These are phyloP conservation scores for Charaxes varanes DNA, from an alignment of 1,140 invertebrate species.

Conservation along the genomic window DNA sequence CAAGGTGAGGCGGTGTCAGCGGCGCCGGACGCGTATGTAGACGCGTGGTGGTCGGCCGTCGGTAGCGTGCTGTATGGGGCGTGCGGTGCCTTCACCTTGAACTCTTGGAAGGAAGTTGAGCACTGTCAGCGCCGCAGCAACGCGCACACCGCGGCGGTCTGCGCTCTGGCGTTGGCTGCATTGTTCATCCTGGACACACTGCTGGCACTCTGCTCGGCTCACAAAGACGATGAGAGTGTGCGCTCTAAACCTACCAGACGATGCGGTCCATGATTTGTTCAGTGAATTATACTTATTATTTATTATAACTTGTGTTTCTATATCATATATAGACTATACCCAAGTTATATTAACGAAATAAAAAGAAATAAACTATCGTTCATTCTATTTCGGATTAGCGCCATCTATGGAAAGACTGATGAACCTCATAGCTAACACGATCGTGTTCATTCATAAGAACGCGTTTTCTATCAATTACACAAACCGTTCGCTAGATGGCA, in stretches of 20 bases:
- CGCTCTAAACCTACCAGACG: constrained; percentile 25
- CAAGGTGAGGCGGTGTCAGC: constrained; percentile 54
- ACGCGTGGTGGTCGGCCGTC: constrained; percentile 52
- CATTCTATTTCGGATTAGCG: too few relatives aligned
- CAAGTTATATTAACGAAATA: too few relatives aligned
- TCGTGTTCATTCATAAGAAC: too few relatives aligned
- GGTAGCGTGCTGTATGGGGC: constrained; percentile 42
- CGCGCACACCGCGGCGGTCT: constrained; percentile 38
- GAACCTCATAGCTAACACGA: too few relatives aligned
- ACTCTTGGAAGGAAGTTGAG: constrained; percentile 37
- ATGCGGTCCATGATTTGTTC: constrained; percentile 12
- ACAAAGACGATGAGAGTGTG: constrained; percentile 37
- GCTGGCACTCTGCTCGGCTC: constrained; percentile 40
- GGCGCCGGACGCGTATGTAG: constrained; percentile 50
- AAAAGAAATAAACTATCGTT: too few relatives aligned
- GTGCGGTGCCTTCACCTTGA: constrained; percentile 37
- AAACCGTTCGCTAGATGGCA: too few relatives aligned
- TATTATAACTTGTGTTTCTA: too few relatives aligned
- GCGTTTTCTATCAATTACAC: too few relatives aligned
- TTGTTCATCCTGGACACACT: constrained; percentile 41
- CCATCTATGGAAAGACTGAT: too few relatives aligned
- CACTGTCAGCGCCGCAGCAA: constrained; percentile 26
- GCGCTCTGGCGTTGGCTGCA: constrained; percentile 38
- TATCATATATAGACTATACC: too few relatives aligned
- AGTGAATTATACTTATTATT: not conserved